A percentile compares a stretch with the other conserved stretches of the same genome.
Conservation (phyloP, 37 sponge, comb jelly and placozoan species). For the Mnemiopsis leidyi region DNA sequence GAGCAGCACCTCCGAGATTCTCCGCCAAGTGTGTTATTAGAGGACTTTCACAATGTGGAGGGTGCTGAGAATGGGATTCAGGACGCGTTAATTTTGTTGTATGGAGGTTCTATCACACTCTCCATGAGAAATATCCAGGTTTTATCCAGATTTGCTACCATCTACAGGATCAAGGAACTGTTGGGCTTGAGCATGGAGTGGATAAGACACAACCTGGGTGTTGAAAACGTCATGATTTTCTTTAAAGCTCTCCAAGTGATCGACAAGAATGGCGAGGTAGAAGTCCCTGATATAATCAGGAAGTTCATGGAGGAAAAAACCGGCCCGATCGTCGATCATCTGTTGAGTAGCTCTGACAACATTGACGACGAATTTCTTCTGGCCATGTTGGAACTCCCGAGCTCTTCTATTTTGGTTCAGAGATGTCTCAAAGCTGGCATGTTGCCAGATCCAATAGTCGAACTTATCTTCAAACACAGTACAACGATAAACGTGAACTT, state of each 20-base stretch:
- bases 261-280: neutral
- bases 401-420: constrained; percentile 41
- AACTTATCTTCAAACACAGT: constrained; percentile 58
- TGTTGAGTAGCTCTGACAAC: constrained; percentile 12
- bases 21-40: constrained; percentile 26
- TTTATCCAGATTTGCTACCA: neutral
- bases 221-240: constrained; percentile 40
- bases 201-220: constrained; percentile 8
- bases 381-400: constrained; percentile 57
- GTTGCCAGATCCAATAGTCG: constrained; percentile 50
- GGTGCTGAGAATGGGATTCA: constrained; percentile 54
- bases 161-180: constrained; percentile 20
- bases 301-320: constrained; percentile 57
- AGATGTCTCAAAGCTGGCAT: constrained; percentile 21
- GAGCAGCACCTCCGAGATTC: constrained; percentile 66
- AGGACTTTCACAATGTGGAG: constrained; percentile 36
- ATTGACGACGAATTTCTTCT: constrained; percentile 38
- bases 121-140: constrained; percentile 6
- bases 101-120: constrained; percentile 1
- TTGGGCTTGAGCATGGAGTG: constrained; percentile 19
- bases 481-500: constrained; percentile 58
- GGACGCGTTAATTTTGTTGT: constrained; percentile 47
- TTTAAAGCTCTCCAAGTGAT: constrained; percentile 17
- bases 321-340: constrained; percentile 53
- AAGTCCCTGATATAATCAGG: constrained; percentile 33